These are phyloP conservation scores for Podabrus alpinus DNA, from an alignment of 2,888 invertebrate genomes.

Conservation along the genomic window DNA sequence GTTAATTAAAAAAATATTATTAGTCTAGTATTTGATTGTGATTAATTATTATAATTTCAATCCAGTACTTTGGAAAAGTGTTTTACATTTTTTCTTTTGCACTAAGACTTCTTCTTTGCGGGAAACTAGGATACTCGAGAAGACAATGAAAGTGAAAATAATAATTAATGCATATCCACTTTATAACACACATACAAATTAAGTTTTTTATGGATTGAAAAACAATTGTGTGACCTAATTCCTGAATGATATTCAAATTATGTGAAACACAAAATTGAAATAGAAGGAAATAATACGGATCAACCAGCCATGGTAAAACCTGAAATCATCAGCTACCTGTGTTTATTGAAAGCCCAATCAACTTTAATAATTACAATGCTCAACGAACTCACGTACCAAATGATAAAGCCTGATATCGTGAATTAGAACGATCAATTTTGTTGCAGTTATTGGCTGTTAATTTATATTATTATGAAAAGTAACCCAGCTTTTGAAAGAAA, in stretches of 20 bases:
- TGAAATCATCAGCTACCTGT: neutral
- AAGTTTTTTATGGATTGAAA: neutral
- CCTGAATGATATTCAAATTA: neutral
- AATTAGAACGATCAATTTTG: neutral
- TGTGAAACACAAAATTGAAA: neutral
- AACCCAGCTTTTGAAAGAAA: neutral
- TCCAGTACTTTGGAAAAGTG: neutral
- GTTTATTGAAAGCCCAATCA: neutral
- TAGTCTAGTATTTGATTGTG: neutral
- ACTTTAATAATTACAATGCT: neutral
- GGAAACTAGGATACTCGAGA: neutral
- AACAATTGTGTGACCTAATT: neutral
- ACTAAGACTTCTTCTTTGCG: neutral
- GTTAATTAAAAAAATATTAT: neutral
- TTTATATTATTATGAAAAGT: neutral
- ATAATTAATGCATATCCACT: neutral
- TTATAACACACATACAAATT: neutral
- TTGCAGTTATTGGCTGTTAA: neutral
- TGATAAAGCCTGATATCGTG: neutral
- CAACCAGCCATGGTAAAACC: neutral
- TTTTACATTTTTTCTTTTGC: neutral
- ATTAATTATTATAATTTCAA: neutral
- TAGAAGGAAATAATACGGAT: neutral
- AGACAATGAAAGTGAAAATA: neutral
- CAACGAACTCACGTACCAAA: neutral